Evolutionary conservation across 2,797 vertebrate genomes (phyloP).

Genomic region (Carcharodon carcharias): DNA sequence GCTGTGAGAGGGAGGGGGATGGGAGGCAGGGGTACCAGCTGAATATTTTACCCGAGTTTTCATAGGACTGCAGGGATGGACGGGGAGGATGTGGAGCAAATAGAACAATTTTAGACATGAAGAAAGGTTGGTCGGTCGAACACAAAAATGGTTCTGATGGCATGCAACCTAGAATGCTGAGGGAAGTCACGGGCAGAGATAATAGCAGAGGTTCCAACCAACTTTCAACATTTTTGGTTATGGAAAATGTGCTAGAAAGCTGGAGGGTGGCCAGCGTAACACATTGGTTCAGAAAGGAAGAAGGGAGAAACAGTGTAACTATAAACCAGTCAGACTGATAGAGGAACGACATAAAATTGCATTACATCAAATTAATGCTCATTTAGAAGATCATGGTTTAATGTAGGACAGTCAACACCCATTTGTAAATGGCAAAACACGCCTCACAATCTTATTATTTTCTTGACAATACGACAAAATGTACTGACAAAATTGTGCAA

Average conservation of each 20-base stretch:
- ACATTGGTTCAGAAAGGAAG: not conserved
- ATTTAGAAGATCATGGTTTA: not conserved
- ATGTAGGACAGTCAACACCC: not conserved
- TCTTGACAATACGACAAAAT: not conserved
- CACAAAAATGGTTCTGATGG: no score
- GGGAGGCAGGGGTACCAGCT: no score
- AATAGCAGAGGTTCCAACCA: not conserved
- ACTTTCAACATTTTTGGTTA: not conserved
- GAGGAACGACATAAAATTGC: not conserved
- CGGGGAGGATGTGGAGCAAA: no score
- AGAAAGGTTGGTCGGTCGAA: no score
- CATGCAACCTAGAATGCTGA: no score
- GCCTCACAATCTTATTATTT: not conserved
- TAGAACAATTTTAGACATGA: no score
- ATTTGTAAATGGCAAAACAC: not conserved
- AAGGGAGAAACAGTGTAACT: not conserved
- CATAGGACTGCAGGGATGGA: no score
- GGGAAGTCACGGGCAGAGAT: no score
- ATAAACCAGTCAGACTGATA: no score
- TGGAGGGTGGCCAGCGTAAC: not conserved
- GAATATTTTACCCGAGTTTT: no score
- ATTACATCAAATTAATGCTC: not conserved
- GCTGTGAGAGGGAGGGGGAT: no score
- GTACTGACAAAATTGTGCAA: not conserved
- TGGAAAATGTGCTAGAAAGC: not conserved